phyloP scores from a whole-genome alignment of 2,113 vertebrate genomes.

The Sylvia atricapilla region DNA sequence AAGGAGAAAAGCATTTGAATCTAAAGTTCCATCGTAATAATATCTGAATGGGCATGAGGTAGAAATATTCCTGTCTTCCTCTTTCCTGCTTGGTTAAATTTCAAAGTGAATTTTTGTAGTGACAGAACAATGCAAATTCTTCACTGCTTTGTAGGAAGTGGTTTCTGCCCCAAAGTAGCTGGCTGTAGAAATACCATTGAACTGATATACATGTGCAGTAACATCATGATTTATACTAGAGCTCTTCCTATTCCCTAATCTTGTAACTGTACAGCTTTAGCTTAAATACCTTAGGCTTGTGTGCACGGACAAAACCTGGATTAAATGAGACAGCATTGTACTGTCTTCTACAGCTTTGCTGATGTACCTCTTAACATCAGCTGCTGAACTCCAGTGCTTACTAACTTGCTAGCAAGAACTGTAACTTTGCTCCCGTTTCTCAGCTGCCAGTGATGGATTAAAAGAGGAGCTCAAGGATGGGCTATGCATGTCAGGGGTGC shows the following conservation, averaged over 20 bases:
- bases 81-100: not conserved
- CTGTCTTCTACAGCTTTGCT: not conserved
- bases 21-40: not conserved
- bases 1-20: not conserved
- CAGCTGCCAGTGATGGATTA: not conserved
- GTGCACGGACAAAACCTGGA: not conserved
- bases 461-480: not conserved
- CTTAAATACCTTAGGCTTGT: not conserved
- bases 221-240: not conserved
- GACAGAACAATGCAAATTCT: not conserved
- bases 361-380: not conserved
- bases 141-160: not conserved
- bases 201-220: not conserved
- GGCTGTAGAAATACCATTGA: not conserved
- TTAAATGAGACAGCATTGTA: not conserved
- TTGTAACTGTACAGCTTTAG: not conserved
- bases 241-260: not conserved
- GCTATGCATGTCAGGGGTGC: not conserved
- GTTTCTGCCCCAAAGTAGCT: not conserved
- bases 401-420: not conserved
- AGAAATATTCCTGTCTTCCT: not conserved
- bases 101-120: not conserved
- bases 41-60: not conserved
- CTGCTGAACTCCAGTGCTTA: not conserved
- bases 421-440: not conserved